Percentiles rank a stretch among this genome's conserved stretches.
Evolutionary conservation across 2,113 vertebrate species (phyloP).

Genomic region (Eptatretus burgeri): DNA sequence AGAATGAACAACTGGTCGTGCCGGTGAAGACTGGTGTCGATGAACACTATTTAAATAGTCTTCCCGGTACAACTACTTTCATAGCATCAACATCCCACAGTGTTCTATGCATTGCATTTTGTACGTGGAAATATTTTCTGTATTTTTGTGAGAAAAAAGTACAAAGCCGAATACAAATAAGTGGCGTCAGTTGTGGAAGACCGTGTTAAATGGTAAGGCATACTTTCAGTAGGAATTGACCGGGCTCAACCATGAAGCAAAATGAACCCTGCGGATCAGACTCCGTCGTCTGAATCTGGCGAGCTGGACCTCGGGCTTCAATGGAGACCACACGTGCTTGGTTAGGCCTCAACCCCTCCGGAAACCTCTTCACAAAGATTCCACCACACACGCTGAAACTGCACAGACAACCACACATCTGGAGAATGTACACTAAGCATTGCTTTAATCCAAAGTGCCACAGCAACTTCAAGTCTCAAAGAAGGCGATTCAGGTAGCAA

Average conservation of each 20-base stretch:
- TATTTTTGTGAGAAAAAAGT: too few relatives aligned
- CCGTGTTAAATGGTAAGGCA: not conserved
- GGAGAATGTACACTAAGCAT: not conserved
- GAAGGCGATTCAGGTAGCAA: not conserved
- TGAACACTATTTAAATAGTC: too few relatives aligned
- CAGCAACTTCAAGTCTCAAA: not conserved
- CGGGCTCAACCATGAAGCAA: constrained; percentile 69
- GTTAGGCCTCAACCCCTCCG: constrained; percentile 53
- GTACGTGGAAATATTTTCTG: too few relatives aligned
- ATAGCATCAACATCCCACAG: too few relatives aligned
- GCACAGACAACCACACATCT: constrained; percentile 5
- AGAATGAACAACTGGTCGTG: too few relatives aligned
- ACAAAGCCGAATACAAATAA: too few relatives aligned
- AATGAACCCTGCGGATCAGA: constrained; percentile 48
- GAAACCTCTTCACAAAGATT: constrained; percentile 40
- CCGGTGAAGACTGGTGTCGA: too few relatives aligned
- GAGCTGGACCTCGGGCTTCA: constrained; percentile 30
- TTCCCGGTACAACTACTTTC: too few relatives aligned
- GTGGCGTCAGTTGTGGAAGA: too few relatives aligned
- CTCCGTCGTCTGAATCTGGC: constrained; percentile 25
- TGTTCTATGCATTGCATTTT: too few relatives aligned
- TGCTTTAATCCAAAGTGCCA: not conserved
- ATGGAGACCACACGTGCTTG: constrained; percentile 55
- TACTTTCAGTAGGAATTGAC: constrained; percentile 52
- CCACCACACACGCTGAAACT: constrained; percentile 79